phyloP scores from a whole-genome alignment of 1,140 invertebrate genomes.

The Streblospio benedicti region DNA sequence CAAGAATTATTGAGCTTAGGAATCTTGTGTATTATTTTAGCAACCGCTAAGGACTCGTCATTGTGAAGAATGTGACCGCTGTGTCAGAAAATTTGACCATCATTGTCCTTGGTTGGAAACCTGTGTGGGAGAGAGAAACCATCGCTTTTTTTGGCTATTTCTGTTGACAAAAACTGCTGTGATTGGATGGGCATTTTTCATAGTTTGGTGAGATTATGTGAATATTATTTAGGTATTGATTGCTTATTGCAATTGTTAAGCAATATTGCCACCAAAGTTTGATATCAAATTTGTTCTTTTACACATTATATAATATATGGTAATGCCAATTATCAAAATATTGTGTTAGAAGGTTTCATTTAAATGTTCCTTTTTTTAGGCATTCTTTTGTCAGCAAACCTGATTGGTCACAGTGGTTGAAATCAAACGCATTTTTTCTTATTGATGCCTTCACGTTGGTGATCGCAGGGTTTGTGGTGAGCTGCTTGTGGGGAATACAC shows the following conservation, averaged over 20 bases:
- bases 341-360: too few species aligned
- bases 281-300: too few species aligned
- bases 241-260: background rate
- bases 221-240: background rate
- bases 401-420: constrained; percentile 34
- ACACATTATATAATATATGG: too few species aligned
- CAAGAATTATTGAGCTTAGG: too few species aligned
- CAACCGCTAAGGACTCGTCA: constrained; percentile 45
- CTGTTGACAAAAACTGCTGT: constrained; percentile 31
- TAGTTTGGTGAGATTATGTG: constrained; percentile 37
- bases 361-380: constrained; percentile 23
- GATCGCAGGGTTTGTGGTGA: constrained; percentile 28
- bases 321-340: too few species aligned
- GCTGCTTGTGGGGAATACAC: constrained; percentile 31
- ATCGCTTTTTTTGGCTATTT: constrained; percentile 43
- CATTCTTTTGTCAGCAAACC: constrained; percentile 23
- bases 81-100: constrained; percentile 46
- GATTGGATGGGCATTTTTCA: constrained; percentile 35
- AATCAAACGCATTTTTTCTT: constrained; percentile 32
- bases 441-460: constrained; percentile 33
- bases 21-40: constrained; percentile 23
- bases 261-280: too few species aligned
- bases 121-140: constrained; percentile 46
- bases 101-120: constrained; percentile 48
- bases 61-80: constrained; percentile 44